A percentile compares a stretch with the other conserved stretches of the same genome.
Evolutionary conservation across 2,113 vertebrate species (phyloP).

Genomic region (Xiphorhynchus elegans): DNA sequence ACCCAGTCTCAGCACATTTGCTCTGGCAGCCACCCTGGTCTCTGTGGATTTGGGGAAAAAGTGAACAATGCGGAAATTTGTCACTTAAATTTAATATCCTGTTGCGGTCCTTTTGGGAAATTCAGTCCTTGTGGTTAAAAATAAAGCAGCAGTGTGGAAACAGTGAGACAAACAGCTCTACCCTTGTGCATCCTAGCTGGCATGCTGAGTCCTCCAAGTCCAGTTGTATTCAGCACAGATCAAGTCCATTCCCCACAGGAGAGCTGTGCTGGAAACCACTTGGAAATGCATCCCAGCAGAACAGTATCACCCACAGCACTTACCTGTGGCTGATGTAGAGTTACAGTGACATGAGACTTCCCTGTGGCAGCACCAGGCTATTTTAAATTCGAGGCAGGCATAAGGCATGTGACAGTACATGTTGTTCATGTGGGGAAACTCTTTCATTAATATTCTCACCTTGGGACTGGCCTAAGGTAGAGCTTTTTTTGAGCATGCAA

Average conservation of each 20-base stretch:
- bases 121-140: not conserved
- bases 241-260: not conserved
- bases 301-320: not conserved
- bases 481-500: not conserved
- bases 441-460: conserved; percentile 31
- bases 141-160: conserved; percentile 3
- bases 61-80: not conserved
- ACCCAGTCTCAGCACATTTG: fast-evolving
- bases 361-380: not conserved
- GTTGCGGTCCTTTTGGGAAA: conserved; percentile 19
- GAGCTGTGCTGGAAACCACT: not conserved
- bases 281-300: not conserved
- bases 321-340: not conserved
- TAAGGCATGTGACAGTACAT: not conserved
- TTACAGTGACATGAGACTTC: not conserved
- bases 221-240: not conserved
- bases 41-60: not conserved
- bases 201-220: not conserved
- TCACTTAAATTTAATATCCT: not conserved
- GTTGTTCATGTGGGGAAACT: conserved; percentile 5
- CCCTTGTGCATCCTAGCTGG: not conserved
- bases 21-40: not conserved
- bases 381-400: conserved; percentile 15
- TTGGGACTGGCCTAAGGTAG: not conserved
- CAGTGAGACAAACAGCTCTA: not conserved